Evolutionary conservation across 2,113 vertebrate species (phyloP), one percentile per base, ranked within the genome.

Genomic region (Eonycteris spelaea): DNA sequence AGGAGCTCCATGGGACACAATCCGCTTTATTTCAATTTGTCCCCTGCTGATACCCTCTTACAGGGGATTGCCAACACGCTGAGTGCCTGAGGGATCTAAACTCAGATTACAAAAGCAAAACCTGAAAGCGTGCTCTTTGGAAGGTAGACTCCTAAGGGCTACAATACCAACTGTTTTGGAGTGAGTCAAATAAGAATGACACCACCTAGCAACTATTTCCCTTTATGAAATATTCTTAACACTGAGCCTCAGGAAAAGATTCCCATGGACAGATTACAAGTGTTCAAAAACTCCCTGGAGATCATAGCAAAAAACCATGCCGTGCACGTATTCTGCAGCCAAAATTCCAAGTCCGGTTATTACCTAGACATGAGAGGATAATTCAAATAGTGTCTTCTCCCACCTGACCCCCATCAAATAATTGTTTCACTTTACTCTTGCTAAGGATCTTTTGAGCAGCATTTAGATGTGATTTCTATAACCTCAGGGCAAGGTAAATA

Each of bases 41-140:
- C 65, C 57, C 93, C 93, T 1, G 80, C 96, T 98, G 95, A 94
- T 91, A 95, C 77, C 6, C 15, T 98, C 63, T 97, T 97, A 95
- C 71, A 94, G 85, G 21, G 93, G 96, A 98, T 95, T 98, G 94
- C 91, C 86, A 79, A 59, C 96, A 96, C 0, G 85, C 97, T 97
- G 95, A 94, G 91, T 57, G 65, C 96, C 95, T 95, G 86, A 95
- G 65, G 93, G 88, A 96, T 96, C 55, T 98, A 95, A 95, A 97
- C 75, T 94, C 82, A 94, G 90, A 95, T 94, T 84, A 97, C 83
- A 97, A 97, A 97, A 93, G 73, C 35, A 92, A 94, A 78, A 45
- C 45, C 7, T 61, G 75, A 87, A 89, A 73, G 61, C 73, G 67
- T n/a, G 57, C n/a, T 93, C 48, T 92, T 79, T 61, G 80, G 57